phyloP scores from a whole-genome alignment of 2,888 invertebrate genomes.

The Rhaphigaster nebulosa region DNA sequence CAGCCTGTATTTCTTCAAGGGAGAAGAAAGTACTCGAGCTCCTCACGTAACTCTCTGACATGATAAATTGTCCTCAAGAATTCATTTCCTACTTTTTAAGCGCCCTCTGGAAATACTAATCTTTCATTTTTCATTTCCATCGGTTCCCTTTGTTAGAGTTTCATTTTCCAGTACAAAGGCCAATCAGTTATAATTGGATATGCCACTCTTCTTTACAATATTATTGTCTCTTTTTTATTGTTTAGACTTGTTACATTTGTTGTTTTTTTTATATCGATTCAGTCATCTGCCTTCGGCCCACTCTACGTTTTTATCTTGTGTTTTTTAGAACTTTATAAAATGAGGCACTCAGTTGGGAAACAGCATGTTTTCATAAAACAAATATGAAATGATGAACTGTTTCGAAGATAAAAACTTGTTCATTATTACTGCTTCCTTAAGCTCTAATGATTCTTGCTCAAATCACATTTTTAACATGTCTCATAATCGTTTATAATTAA shows the following conservation, averaged over 20 bases:
- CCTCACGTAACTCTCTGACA: not conserved
- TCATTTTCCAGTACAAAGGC: conserved; percentile 24
- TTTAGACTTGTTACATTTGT: not conserved
- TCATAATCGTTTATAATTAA: no score
- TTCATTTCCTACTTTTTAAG: conserved; percentile 30
- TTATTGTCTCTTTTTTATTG: conserved; percentile 14
- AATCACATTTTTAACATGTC: no score
- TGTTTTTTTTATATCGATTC: not conserved
- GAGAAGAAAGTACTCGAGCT: not conserved
- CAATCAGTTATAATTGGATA: conserved; percentile 38
- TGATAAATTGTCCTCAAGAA: conserved; percentile 26
- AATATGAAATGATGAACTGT: not conserved
- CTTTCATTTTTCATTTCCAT: conserved; percentile 35
- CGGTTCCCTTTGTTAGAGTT: conserved; percentile 18
- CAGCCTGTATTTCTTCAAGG: not conserved
- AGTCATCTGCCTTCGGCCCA: not conserved
- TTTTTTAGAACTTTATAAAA: not conserved
- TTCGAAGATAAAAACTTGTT: no score
- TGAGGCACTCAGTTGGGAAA: not conserved
- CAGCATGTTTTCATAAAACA: not conserved
- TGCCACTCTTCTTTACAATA: conserved; percentile 18
- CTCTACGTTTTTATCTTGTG: not conserved
- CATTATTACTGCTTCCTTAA: no score
- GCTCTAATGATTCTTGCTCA: no score
- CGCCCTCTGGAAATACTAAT: conserved; percentile 16